Evolutionary conservation across 2,888 invertebrate species (phyloP).

Genomic region (Branchipolynoe longqiensis): DNA sequence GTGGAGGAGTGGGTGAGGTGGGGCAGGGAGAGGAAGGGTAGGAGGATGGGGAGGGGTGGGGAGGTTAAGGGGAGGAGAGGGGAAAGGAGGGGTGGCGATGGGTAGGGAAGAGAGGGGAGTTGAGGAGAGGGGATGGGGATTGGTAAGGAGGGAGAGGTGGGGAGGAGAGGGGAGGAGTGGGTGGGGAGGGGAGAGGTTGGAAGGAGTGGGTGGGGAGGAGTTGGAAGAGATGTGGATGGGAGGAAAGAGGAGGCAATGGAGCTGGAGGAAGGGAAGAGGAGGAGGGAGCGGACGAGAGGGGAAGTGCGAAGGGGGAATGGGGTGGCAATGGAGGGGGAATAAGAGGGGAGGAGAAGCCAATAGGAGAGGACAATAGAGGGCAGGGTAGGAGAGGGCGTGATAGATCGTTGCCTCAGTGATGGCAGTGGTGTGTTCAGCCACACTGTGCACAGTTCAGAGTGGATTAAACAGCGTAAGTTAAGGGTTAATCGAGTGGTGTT

Average conservation of each 20-base stretch:
- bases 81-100: neutral
- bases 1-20: too few species aligned
- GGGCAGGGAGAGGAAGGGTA: too few species aligned
- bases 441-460: too few species aligned
- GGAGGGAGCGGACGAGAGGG: neutral
- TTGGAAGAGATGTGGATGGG: neutral
- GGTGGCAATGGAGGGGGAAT: neutral
- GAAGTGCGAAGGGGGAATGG: neutral
- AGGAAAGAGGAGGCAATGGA: neutral
- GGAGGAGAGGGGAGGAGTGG: neutral
- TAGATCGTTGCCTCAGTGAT: too few species aligned
- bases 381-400: too few species aligned
- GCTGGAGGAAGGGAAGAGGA: neutral
- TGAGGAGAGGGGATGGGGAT: neutral
- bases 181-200: neutral
- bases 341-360: neutral
- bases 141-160: neutral
- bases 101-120: neutral
- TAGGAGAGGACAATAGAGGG: too few species aligned
- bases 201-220: neutral
- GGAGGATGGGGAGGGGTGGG: neutral
- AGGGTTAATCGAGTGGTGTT: too few species aligned
- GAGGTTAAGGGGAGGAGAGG: neutral
- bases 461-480: too few species aligned
- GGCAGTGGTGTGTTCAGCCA: too few species aligned